Base-by-base conservation (phyloP, 2,113 vertebrate genomes). In the Gadus macrocephalus region DNA sequence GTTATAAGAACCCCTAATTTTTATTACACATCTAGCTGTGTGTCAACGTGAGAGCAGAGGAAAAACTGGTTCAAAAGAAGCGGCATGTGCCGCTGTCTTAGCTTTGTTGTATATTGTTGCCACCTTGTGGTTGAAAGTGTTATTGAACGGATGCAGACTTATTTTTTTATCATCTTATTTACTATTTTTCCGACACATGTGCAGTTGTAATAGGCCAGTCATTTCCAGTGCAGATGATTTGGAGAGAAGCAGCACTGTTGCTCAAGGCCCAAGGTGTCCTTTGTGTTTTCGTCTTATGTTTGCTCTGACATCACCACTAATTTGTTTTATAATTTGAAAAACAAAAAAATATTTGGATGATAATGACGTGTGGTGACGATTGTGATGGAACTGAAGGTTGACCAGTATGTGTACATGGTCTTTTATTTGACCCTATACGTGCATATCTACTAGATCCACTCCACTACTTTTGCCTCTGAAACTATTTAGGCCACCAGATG, bases 61-160 rank as follows among this genome's bases (percentile, higher is more conserved):
- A 73, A n/a, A 53, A 42, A 70, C 49, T 9, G 42, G 8, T 49
- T 49, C 5, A 68, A 63, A 81, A 81, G 78, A 73, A 67, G 81
- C 83, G 78, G 72, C 81, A 75, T 76, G 78, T 76, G 71, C 71
- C 76, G 76, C 79, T 74, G 68, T 83, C 75, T 60, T 86, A 77
- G 75, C 83, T 87, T 65, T 77, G 38, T 71, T 55, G 67, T 72
- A 79, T 71, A 71, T 59, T 82, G 74, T 80, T 75, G 82, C 83
- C 90, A 82, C 73, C 87, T 84, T 68, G 83, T 89, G 88, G 85
- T 71, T 42, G 71, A 77, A 83, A 70, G 27, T 68, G 72, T 79
- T 82, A 87, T 83, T 79, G 78, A 74, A 82, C 66, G 72, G 78
- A 81, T 82, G 68, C 83, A 53, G 73, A 75, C 81, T 71, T 74